These are phyloP conservation scores for Apus apus DNA, from an alignment of 2,113 vertebrate species.

Conservation along the genomic window DNA sequence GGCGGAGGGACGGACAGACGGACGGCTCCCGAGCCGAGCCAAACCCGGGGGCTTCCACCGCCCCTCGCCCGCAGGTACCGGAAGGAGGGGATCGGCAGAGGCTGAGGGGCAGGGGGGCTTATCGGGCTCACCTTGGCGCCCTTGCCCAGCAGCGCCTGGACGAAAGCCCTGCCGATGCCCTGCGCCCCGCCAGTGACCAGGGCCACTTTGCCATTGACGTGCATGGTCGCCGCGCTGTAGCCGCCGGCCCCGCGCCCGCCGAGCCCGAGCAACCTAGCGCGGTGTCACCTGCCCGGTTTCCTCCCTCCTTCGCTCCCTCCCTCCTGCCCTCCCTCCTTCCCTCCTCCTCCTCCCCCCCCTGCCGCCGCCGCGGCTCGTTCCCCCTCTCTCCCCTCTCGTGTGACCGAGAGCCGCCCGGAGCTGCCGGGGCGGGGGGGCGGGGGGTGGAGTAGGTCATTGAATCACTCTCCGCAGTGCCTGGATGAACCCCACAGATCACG, in stretches of 20 bases:
- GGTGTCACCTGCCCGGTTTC: constrained; percentile 15
- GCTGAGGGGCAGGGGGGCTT: too few species aligned
- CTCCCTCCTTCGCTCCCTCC: neutral
- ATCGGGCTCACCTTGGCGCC: constrained; percentile 82
- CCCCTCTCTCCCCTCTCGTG: neutral
- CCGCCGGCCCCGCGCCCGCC: neutral
- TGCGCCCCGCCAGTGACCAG: constrained; percentile 96
- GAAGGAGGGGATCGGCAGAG: neutral
- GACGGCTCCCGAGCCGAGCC: neutral
- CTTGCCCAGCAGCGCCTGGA: constrained; percentile 83
- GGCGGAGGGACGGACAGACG: neutral
- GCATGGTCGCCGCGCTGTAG: constrained; percentile 73
- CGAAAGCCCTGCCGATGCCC: constrained; percentile 90
- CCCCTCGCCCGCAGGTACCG: too few species aligned
- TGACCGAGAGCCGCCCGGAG: neutral
- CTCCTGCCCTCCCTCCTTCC: neutral
- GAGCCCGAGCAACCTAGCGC: neutral
- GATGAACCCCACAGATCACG: neutral
- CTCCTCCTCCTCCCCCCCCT: neutral
- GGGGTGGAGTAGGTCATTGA: neutral
- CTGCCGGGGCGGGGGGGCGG: neutral
- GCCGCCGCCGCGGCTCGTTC: neutral
- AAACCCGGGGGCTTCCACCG: neutral
- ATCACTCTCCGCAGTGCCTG: neutral
- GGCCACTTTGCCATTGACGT: constrained; percentile 90